Percentiles rank a stretch among this genome's conserved stretches.
Evolutionary conservation across 2,797 vertebrate species (phyloP).

Genomic region (Crocidura indochinensis): DNA sequence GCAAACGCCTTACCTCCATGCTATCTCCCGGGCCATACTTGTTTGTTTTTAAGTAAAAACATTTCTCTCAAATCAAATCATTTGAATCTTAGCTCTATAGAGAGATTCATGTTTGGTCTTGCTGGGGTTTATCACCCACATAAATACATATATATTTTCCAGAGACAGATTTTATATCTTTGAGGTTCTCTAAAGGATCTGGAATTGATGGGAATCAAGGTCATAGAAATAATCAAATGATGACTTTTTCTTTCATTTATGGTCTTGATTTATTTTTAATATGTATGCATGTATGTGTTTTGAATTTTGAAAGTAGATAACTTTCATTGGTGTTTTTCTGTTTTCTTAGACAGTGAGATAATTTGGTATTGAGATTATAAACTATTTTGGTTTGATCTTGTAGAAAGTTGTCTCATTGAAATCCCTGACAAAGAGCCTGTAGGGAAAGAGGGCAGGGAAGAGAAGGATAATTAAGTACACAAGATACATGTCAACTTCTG

Average conservation of each 20-base stretch:
- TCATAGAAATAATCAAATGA: neutral
- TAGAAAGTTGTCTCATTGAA: neutral
- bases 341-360: slow-evolving; percentile 44
- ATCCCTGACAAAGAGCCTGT: slow-evolving; percentile 46
- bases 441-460: neutral
- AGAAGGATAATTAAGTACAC: neutral
- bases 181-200: neutral
- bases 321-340: neutral
- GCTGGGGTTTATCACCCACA: neutral
- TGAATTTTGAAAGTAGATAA: slow-evolving; percentile 16
- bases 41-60: neutral
- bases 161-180: neutral
- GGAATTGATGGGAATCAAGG: slow-evolving; percentile 12
- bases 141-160: neutral
- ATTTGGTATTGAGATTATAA: slow-evolving; percentile 48
- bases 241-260: neutral
- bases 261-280: slow-evolving; percentile 5
- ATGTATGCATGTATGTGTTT: neutral
- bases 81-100: slow-evolving; percentile 9
- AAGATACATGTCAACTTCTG: neutral
- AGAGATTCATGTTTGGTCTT: neutral
- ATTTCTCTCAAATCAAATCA: slow-evolving; percentile 24
- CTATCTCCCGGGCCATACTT: no score
- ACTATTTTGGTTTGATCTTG: slow-evolving; percentile 16
- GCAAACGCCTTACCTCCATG: no score